phyloP scores from a whole-genome alignment of 2,113 vertebrate species.

The Deroptyus accipitrinus region DNA sequence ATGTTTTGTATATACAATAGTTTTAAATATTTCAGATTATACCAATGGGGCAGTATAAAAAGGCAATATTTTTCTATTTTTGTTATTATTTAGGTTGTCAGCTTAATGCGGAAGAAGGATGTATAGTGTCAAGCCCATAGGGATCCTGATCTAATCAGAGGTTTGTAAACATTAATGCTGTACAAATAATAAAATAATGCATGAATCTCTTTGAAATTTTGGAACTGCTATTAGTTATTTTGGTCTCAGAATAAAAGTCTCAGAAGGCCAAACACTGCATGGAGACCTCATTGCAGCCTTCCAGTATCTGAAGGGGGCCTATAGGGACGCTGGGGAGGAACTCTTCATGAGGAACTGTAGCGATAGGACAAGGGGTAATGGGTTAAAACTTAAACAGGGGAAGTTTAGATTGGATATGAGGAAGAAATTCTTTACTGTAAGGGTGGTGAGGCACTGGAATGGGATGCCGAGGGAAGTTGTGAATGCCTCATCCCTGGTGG shows the following conservation, averaged over 20 bases:
- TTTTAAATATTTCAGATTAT: not conserved
- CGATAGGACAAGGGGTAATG: no score
- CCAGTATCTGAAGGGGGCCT: no score
- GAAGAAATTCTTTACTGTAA: no score
- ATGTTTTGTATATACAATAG: not conserved
- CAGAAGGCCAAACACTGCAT: not conserved
- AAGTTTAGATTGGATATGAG: no score
- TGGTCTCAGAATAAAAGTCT: not conserved
- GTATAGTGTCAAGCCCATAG: not conserved
- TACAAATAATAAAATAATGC: not conserved
- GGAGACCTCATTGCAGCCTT: no score
- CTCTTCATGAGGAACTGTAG: no score
- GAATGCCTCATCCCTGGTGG: no score
- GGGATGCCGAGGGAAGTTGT: no score
- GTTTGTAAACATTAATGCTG: not conserved
- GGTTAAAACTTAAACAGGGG: no score
- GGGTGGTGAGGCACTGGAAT: no score
- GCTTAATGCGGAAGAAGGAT: not conserved
- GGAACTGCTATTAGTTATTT: not conserved
- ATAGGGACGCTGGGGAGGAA: no score
- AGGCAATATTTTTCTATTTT: not conserved
- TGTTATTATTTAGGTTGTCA: not conserved
- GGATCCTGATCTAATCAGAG: not conserved
- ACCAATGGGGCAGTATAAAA: not conserved
- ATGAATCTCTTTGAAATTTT: not conserved